phyloP scores from a whole-genome alignment of 2,113 vertebrate species.

The Eptatretus burgeri region DNA sequence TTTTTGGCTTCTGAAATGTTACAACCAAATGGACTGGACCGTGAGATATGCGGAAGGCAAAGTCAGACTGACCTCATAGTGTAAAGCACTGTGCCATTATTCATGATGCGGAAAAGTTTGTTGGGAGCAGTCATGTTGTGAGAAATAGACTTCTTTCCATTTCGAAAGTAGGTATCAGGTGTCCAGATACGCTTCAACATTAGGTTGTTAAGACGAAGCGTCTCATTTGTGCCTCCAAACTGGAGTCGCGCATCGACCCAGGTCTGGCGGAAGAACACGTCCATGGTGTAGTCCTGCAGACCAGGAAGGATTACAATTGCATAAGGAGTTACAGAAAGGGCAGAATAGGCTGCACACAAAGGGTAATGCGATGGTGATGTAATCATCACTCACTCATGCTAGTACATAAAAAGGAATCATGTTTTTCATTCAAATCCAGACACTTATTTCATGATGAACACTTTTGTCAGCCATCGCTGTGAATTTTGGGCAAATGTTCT shows the following conservation, averaged over 20 bases:
- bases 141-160: constrained; percentile 38
- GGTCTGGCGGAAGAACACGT: constrained; percentile 35
- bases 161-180: constrained; percentile 37
- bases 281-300: constrained; percentile 35
- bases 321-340: too few relatives aligned
- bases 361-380: too few relatives aligned
- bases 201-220: constrained; percentile 35
- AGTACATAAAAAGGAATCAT: too few relatives aligned
- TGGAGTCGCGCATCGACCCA: constrained; percentile 31
- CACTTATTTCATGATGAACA: too few relatives aligned
- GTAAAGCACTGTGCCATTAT: constrained; percentile 43
- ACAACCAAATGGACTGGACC: background rate
- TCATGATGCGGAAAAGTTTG: constrained; percentile 47
- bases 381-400: too few relatives aligned
- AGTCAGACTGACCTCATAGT: constrained; percentile 26
- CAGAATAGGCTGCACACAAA: too few relatives aligned
- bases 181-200: constrained; percentile 50
- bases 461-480: too few relatives aligned
- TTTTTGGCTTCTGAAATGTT: too few relatives aligned
- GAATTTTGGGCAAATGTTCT: too few relatives aligned
- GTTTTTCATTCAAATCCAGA: too few relatives aligned
- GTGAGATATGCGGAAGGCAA: background rate
- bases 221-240: constrained; percentile 34
- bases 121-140: constrained; percentile 49
- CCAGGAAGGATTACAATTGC: background rate